Evolutionary conservation across 2,797 vertebrate species (phyloP).

Genomic region (Knipowitschia caucasica): DNA sequence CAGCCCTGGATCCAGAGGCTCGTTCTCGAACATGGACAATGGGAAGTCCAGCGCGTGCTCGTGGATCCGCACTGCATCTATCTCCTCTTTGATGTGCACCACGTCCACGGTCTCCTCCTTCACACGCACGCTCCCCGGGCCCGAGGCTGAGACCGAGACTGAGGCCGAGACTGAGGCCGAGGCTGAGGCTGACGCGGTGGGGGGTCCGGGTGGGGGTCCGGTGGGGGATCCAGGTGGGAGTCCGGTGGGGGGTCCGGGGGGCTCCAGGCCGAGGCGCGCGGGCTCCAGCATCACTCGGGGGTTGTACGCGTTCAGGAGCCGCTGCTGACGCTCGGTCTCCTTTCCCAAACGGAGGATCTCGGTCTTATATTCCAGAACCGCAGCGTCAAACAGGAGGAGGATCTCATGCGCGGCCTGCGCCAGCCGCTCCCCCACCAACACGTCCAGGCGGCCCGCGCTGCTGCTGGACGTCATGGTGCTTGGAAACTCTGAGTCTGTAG

Average conservation of each 20-base stretch:
- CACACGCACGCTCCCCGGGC: too few species aligned
- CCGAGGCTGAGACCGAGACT: too few species aligned
- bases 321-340: slow-evolving; percentile 2
- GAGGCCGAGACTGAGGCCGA: too few species aligned
- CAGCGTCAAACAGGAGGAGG: slow-evolving; percentile 19
- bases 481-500: not conserved
- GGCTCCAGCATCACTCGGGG: not conserved
- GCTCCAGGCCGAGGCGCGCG: not conserved
- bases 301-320: not conserved
- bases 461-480: not conserved
- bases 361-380: slow-evolving; percentile 12
- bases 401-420: slow-evolving; percentile 21
- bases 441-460: slow-evolving; percentile 14
- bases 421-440: slow-evolving; percentile 22
- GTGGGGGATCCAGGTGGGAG: too few species aligned
- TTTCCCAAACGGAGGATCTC: slow-evolving; percentile 11
- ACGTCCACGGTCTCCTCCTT: not conserved
- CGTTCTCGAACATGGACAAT: not conserved
- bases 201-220: too few species aligned
- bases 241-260: not conserved
- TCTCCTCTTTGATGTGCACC: not conserved
- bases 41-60: not conserved
- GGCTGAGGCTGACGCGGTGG: too few species aligned
- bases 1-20: not conserved
- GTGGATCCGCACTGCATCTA: not conserved